Evolutionary conservation across 2,113 vertebrate species (phyloP).

Genomic region (Ammospiza caudacuta): DNA sequence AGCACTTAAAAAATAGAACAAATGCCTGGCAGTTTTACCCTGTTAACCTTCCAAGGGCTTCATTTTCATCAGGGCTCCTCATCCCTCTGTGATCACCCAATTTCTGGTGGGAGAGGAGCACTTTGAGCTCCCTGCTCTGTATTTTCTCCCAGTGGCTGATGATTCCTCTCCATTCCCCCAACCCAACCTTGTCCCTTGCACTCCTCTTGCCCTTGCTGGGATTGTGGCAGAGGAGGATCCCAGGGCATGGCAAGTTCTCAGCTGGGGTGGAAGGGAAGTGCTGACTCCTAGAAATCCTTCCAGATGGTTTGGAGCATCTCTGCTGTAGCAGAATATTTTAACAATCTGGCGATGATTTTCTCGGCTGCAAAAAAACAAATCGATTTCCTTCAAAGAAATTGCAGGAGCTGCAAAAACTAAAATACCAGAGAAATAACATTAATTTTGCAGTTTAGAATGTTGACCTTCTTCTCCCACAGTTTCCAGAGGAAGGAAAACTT

Average conservation of each 20-base stretch:
- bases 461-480: neutral
- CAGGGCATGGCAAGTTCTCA: slow-evolving; percentile 42
- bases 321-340: slow-evolving; percentile 75
- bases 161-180: neutral
- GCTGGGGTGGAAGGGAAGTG: slow-evolving; percentile 32
- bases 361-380: slow-evolving; percentile 9
- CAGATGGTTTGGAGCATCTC: slow-evolving; percentile 74
- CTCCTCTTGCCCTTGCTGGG: neutral
- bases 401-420: slow-evolving; percentile 56
- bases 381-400: slow-evolving; percentile 62
- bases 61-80: neutral
- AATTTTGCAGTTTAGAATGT: slow-evolving; percentile 56
- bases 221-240: neutral
- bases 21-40: neutral
- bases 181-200: neutral
- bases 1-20: neutral
- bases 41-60: neutral
- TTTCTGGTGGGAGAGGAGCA: neutral
- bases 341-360: slow-evolving; percentile 73
- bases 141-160: neutral
- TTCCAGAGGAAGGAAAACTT: neutral
- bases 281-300: slow-evolving; percentile 73
- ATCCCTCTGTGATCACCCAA: neutral
- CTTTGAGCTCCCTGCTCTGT: neutral
- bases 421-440: slow-evolving; percentile 36